Evolutionary conservation across 1,140 invertebrate species (phyloP), one percentile per base, ranked within the genome.

Genomic region (Portunus trituberculatus): DNA sequence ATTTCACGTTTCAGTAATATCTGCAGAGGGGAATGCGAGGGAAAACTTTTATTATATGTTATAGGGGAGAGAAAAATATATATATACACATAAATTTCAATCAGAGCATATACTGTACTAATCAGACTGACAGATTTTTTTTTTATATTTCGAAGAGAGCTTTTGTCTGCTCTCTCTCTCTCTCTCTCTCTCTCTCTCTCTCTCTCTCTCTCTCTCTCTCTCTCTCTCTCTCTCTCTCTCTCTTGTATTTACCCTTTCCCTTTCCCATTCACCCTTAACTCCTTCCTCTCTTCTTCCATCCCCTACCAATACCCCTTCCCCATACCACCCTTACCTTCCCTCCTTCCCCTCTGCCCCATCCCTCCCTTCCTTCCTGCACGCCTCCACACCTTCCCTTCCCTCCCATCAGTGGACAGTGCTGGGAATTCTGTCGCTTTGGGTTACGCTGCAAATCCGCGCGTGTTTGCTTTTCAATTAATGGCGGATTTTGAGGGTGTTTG

Each of bases 141-240:
- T 16, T 59, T 20, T 52, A 7, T 52, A 52, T 52, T 76, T 76
- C 10, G 3, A 76, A 20, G 7, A 4, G 10, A 2, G 67, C 20
- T 25, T 76, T 25, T 76, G 67, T 76, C 0, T 59, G 52, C 12
- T 76, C 67, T 76, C 67, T 76, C 67, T 76, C 67, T 76, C 67
- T 76, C 67, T 76, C 67, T 76, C 67, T 76, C 67, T 76, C 67
- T 76, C 67, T 76, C 67, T 76, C 67, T 76, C 67, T 76, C 67
- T n/a, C 25, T n/a, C 25, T 76, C 67, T 76, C 67, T 76, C 67
- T 76, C 67, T 76, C 67, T 76, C 67, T 76, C 67, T 76, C 67
- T 76, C 67, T 76, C 67, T 76, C 67, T 76, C 67, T 76, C 67
- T 76, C 67, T 76, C 67, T 76, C 67, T 76, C 67, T 76, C 67